Base-by-base conservation (phyloP, 2,797 vertebrate species). In the Crax fasciolata region DNA sequence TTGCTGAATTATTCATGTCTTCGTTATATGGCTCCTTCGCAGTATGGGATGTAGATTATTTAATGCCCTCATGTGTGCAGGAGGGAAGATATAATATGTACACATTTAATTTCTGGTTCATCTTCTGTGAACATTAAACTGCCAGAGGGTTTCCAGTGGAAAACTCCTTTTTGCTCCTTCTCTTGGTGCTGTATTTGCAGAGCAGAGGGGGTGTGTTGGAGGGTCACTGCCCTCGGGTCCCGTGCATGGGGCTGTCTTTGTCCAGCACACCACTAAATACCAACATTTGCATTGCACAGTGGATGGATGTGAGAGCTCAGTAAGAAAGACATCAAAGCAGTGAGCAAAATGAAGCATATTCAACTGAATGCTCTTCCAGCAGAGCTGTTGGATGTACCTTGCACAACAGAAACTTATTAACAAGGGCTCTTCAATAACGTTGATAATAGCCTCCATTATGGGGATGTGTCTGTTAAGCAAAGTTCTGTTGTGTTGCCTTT, bases 1-100 rank as follows among this genome's bases (percentile, higher is more conserved):
- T 61, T 62, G 67, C 85, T 93, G 92, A 96, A 95, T 97, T 94
- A 96, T 96, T 94, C 82, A 95, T 86, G 70, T 49, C 57, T 93
- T 91, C 82, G 67, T 93, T 89, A 93, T 70, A 32, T 55, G 71
- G 79, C 27, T 74, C 62, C 57, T 84, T 74, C 11, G 65, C 63
- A 72, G 63, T 84, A 51, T 11, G 51, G 74, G 84, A 58, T 6
- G 8, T n/a, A 70, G 77, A 51, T 90, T 63, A 76, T 84, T 94
- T 92, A 74, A 92, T 75, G 54, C 80, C 12, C 61, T 62, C 7
- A 12, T 65, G 5, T 3, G 3, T 75, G 55, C 55, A 48, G 74
- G 55, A 55, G 55, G 55, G 44, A 62, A 55, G 62, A 52, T 82
- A 51, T 43, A 46, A 35, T n/a, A 39, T 0, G 2, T 52, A 44